Percentiles rank a stretch among this genome's conserved stretches.
Evolutionary conservation across 2,113 vertebrate species (phyloP).

Genomic region (Cyphomyrus discorhynchus): DNA sequence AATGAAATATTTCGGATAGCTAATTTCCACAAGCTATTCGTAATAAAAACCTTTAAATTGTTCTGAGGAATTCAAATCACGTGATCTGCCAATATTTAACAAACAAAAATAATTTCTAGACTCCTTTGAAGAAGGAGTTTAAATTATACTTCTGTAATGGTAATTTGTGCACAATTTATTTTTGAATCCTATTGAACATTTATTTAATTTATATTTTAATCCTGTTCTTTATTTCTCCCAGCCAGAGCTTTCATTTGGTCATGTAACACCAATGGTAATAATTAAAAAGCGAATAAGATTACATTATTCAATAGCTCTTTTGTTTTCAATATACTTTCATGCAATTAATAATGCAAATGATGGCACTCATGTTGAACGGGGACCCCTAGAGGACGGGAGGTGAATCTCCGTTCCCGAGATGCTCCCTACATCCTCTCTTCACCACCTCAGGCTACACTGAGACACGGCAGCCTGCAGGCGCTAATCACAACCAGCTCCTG

Average conservation of each 20-base stretch:
- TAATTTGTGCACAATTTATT: not conserved
- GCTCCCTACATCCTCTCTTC: not conserved
- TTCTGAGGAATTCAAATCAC: not conserved
- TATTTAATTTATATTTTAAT: not conserved
- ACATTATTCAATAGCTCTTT: not conserved
- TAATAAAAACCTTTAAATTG: not conserved
- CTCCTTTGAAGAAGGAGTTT: not conserved
- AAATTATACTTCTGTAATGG: not conserved
- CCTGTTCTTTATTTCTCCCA: not conserved
- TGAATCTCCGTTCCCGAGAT: not conserved
- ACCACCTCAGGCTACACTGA: not conserved
- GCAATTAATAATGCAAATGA: not conserved
- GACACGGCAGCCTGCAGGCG: not conserved
- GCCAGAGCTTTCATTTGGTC: not conserved
- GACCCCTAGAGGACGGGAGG: not conserved
- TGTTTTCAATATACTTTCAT: not conserved
- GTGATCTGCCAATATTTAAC: not conserved
- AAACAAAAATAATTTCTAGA: not conserved
- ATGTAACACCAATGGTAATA: not conserved
- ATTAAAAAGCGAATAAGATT: not conserved
- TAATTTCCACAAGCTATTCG: not conserved
- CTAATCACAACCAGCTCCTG: not conserved
- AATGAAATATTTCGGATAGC: not conserved
- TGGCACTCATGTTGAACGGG: not conserved
- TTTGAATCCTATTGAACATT: not conserved